Base-by-base conservation (phyloP, 2,113 vertebrate genomes). In the Spea multiplicata region DNA sequence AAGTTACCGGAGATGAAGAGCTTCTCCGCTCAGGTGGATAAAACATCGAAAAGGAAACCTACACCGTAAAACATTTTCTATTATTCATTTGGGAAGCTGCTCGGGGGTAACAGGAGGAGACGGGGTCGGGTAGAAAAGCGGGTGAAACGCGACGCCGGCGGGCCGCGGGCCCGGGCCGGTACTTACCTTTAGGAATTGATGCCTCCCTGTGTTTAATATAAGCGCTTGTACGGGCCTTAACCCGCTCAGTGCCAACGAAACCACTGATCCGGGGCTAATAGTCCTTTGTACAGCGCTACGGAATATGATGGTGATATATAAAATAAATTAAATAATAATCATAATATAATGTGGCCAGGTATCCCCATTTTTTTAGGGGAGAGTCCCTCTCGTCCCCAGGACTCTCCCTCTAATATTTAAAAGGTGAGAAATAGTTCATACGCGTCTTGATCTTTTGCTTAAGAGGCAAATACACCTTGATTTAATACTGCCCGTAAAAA, bases 1-100 rank as follows among this genome's bases (percentile, higher is more conserved):
- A 30, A 30, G 30, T 30, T 30, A 30, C 30, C 30, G 30, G 30
- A 2, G 30, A 30, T 30, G 30, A 30, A 30, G 30, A 55, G 50
- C 52, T 48, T 8, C 47, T 16, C n/a, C 45, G 5, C 17, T 74
- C 47, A 16, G 44, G 4, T 6, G 13, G 14, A 6, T 49, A 45
- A 44, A 44, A 44, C 48, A 9, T 52, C 66, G 17, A 53, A 69
- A 52, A 46, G 16, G 45, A 57, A 59, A 78, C 49, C 5, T 3
- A 8, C 66, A 72, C 10, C 50, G n/a, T 50, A 62, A 53, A 66
- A 9, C 49, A 30, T 2, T 2, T 71, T 79, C 6, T 66, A 79
- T 79, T 65, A 73, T 66, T 79, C 44, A 79, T 79, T 13, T 12
- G 3, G 48, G 65, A n/a, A 46, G 62, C 55, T 48, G 76, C 66